phyloP scores from a whole-genome alignment of 2,113 vertebrate species.

The Leptobrachium leishanense region DNA sequence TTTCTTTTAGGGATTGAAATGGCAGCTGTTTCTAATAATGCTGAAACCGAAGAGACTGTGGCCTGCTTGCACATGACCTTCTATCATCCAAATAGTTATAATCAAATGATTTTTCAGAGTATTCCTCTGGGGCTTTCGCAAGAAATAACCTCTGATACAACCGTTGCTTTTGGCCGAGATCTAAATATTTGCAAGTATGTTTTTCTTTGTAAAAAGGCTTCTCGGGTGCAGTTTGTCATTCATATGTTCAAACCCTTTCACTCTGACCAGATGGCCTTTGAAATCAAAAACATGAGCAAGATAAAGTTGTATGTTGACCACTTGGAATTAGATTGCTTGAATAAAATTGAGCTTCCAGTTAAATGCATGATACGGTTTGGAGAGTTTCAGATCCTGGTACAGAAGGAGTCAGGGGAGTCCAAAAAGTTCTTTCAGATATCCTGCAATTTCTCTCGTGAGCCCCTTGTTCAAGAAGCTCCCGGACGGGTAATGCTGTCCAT shows the following conservation, averaged over 20 bases:
- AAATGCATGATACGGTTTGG: conserved; percentile 78
- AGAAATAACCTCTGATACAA: conserved; percentile 67
- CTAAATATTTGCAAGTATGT: conserved; percentile 68
- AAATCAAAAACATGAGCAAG: conserved; percentile 89
- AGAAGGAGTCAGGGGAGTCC: conserved; percentile 74
- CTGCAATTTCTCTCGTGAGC: conserved; percentile 66
- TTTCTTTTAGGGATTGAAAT: neutral
- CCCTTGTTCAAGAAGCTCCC: conserved; percentile 70
- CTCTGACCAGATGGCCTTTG: conserved; percentile 67
- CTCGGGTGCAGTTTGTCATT: conserved; percentile 80
- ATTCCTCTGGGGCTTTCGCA: conserved; percentile 61
- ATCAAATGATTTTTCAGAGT: conserved; percentile 62
- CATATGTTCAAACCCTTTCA: conserved; percentile 71
- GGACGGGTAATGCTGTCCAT: conserved; percentile 48
- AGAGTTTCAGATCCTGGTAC: conserved; percentile 79
- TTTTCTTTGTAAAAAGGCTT: conserved; percentile 75
- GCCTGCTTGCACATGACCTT: conserved; percentile 78
- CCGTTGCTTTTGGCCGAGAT: conserved; percentile 78
- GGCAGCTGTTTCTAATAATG: conserved; percentile 58
- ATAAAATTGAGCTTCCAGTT: conserved; percentile 74
- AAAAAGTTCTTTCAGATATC: conserved; percentile 76
- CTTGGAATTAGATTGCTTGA: conserved; percentile 71
- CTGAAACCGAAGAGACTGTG: conserved; percentile 78
- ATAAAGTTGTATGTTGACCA: conserved; percentile 69
- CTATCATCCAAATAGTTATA: conserved; percentile 77